Base-by-base conservation (phyloP, 35 echinoderm and acorn worm species). In the Nesometra sesokonis region DNA sequence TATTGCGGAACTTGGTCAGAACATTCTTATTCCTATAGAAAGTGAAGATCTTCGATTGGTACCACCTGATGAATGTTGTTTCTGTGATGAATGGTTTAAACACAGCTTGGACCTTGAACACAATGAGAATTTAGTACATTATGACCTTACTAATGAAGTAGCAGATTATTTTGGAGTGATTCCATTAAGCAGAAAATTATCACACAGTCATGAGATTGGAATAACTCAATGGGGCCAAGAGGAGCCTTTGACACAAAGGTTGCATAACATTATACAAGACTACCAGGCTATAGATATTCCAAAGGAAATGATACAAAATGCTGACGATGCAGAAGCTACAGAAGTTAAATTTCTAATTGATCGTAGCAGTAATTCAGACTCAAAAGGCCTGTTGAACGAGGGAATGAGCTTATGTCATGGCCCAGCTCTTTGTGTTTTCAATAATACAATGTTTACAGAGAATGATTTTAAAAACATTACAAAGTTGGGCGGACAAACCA, bases 271-370 rank as follows among this genome's bases (percentile, higher is more conserved):
- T 4, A 34, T 83, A 11, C 11, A 38, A 37, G 81, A 91, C 34
- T 86, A 85, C 35, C 35, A 91, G 8, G 77, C 32, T 33, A 79
- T 77, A 33, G 83, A 85, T 76, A 82, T 91, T 31, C 79, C 85
- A 13, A 93, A 93, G 40, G 92, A 93, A 87, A 80, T 93, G 80
- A 87, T 93, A 31, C 92, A 93, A 47, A 93, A 93, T 90, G 92
- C 92, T 36, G 92, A 93, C 39, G 92, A 93, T 39, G 92, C 92
- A 31, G 88, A 88, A 30, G 92, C 92, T 11, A 87, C 39, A 30
- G 88, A 93, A 27, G 85, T 93, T 13, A 80, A 90, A 15, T 37
- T 84, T 27, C 36, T 83, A 39, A 36, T 83, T 5, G 81, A 83
- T 39, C 37, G 8, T 17, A 35, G 81, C 34, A 30, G 17, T 0